Evolutionary conservation across 2,888 invertebrate species (phyloP).

Genomic region (Scaptomyza parva): DNA sequence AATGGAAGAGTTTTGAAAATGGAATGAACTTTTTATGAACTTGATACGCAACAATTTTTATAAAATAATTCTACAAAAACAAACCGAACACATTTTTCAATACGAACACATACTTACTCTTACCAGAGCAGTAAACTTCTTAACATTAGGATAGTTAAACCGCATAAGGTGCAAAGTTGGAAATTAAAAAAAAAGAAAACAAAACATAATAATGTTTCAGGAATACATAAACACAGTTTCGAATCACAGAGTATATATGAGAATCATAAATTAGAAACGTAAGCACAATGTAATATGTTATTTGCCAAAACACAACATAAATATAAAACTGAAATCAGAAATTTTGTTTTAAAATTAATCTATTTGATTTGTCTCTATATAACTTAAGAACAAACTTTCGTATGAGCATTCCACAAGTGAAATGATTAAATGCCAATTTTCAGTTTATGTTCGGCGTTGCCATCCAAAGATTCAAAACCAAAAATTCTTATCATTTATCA

Average conservation of each 20-base stretch:
- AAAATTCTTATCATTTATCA: slow-evolving; percentile 48
- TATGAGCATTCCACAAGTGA: slow-evolving; percentile 66
- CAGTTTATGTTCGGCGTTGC: slow-evolving; percentile 47
- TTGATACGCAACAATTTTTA: slow-evolving; percentile 65
- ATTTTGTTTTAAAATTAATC: slow-evolving; percentile 30
- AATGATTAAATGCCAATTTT: slow-evolving; percentile 45
- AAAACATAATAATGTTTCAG: slow-evolving; percentile 28
- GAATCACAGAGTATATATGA: slow-evolving; percentile 25
- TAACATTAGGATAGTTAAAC: slow-evolving; percentile 55
- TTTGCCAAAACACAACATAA: slow-evolving; percentile 56
- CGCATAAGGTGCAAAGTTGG: slow-evolving; percentile 47
- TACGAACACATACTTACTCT: slow-evolving; percentile 39
- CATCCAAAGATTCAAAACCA: slow-evolving; percentile 72
- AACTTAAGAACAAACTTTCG: slow-evolving; percentile 28
- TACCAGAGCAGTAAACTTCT: slow-evolving; percentile 42
- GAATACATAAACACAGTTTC: slow-evolving; percentile 30
- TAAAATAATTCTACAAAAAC: slow-evolving; percentile 66
- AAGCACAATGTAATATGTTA: slow-evolving; percentile 58
- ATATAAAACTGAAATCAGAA: slow-evolving; percentile 43
- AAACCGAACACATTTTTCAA: slow-evolving; percentile 46
- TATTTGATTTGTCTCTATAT: slow-evolving; percentile 14
- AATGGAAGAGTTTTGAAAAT: slow-evolving; percentile 18
- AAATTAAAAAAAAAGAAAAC: slow-evolving; percentile 42
- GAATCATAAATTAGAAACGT: slow-evolving; percentile 47
- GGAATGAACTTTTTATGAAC: slow-evolving; percentile 55